Evolutionary conservation across 2,113 vertebrate species (phyloP), one percentile per base, ranked within the genome.

Genomic region (Procavia capensis): DNA sequence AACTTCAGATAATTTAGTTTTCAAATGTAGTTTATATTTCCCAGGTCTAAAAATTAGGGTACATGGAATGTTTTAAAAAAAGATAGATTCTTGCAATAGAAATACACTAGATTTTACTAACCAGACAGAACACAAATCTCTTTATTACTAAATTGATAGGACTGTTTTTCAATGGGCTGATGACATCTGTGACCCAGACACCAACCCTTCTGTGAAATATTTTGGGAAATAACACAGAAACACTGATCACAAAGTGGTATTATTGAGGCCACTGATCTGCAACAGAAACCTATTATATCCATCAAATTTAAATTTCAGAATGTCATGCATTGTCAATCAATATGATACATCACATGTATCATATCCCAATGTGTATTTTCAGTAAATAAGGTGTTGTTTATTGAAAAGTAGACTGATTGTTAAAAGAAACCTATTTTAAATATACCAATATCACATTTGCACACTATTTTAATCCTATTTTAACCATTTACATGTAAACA

Each of bases 211-310:
- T 68, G n/a, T 94, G 95, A 31, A 91, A 96, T 96, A 57, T 96
- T 94, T 96, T 88, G 96, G 95, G 63, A 85, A 97, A 97, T 63
- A 95, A 14, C 19, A 95, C 82, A 96, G 85, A 57, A 95, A 41
- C 39, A 22, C 87, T 83, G 83, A 92, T 95, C 89, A 97, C 85
- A 95, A 98, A 97, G 84, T 89, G 39, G 66, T 93, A 91, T 96
- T 97, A 94, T 97, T 34, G 36, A n/a, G 36, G 74, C 43, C n/a
- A 74, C 31, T 72, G 57, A 63, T 92, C 45, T 54, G 54, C 75
- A 82, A 98, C 94, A 97, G 96, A 98, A 98, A 93, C 10, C 19
- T 96, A 94, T 85, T 98, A 91, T 97, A 43, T 88, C 88, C 83
- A 20, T 10, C 61, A 63, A 66, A 93, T 31, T 91, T 85, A 88